Evolutionary conservation across 23 tunicate genomes (phyloP), one percentile per base, ranked within the genome.

Genomic region (Styela plicata): DNA sequence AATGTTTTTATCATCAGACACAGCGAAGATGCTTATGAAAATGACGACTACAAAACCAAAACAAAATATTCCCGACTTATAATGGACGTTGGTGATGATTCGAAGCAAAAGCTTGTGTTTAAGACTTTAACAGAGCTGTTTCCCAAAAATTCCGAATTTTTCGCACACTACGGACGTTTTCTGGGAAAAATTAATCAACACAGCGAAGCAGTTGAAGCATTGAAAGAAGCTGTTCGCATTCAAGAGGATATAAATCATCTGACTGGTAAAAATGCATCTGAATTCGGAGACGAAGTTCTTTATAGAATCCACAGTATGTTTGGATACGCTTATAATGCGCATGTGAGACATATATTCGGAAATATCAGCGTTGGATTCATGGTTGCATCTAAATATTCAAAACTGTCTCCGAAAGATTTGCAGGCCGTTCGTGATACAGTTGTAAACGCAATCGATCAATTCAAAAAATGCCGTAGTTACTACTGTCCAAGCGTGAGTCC

Each of bases 91-190:
- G 30, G 31, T 19, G 66, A 31, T 25, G 66, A 83, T 20, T 66
- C 83, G 19, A 64, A 88, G 30, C 78, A 80, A 24, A 63, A 74
- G 64, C 2, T 20, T 10, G 70, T 88, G 29, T 63, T 88, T 18
- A n/a, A 70, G 63, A 31, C 26, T 17, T 52, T 83, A 26, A 73
- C 74, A 0, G 44, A 78, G 52, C 66, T 68, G 2, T 88, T 88
- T 79, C 87, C 93, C 13, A 1, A 33, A 17, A 22, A 88, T 44
- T 25, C 74, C 5, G 84, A 88, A 69, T 83, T 88, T 79, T 83
- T 77, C 36, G 93, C 93, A 3, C 93, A 88, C 63, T 70, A 76
- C 3, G 93, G 93, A 1, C 69, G 93, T 19, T 73, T 87, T 76
- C 44, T 88, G 73, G 73, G 63, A 16, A 88, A 79, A 44, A 64